These are phyloP conservation scores for Litocranius walleri DNA, from an alignment of 2,113 vertebrate genomes.

Conservation along the genomic window DNA sequence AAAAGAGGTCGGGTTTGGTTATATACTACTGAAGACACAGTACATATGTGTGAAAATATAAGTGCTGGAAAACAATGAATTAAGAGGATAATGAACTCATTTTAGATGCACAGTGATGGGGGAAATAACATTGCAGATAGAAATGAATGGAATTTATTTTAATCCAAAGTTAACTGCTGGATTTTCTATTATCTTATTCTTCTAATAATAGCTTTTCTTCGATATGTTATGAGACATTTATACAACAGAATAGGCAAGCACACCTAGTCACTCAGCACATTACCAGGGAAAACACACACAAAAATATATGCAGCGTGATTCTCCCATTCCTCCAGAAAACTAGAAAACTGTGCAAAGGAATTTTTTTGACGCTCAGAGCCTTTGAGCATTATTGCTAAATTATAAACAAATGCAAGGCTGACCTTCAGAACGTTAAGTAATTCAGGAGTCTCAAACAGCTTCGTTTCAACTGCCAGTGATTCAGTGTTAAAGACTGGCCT, in stretches of 20 bases:
- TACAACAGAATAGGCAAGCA: neutral
- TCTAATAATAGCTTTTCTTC: neutral
- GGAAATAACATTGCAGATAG: neutral
- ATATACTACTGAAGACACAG: neutral
- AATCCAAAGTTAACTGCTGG: neutral
- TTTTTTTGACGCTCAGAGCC: neutral
- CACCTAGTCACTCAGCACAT: neutral
- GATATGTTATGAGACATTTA: neutral
- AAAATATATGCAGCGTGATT: neutral
- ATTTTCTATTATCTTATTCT: neutral
- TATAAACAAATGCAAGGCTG: neutral
- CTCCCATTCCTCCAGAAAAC: neutral
- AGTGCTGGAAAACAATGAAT: neutral
- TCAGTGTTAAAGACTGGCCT: neutral
- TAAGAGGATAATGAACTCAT: neutral
- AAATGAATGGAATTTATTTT: neutral
- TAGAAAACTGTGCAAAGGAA: neutral
- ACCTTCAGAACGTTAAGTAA: neutral
- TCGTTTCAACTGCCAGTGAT: constrained; percentile 27
- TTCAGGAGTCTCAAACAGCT: neutral
- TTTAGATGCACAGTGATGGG: neutral
- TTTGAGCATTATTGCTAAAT: constrained; percentile 2
- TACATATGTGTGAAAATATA: neutral
- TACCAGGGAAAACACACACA: neutral
- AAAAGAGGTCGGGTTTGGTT: neutral